A percentile compares a stretch with the other conserved stretches of the same genome.
Conservation (phyloP, 2,888 invertebrate genomes). For the Sinodicranocentrus sp. region DNA sequence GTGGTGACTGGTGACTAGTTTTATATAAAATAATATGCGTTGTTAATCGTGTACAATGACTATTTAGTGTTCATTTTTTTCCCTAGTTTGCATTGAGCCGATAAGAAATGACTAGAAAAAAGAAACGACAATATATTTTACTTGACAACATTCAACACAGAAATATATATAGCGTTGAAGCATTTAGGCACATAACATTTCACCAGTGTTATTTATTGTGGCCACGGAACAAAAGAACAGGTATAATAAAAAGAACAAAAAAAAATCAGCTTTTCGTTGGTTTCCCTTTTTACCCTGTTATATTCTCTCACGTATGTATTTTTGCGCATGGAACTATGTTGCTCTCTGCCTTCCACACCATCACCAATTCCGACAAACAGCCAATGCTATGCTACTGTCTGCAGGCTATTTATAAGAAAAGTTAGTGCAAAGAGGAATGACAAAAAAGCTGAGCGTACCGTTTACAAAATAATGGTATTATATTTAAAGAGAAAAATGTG, state of each 20-base stretch:
- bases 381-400: too few relatives aligned
- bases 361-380: too few relatives aligned
- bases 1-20: conserved; percentile 44
- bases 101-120: conserved; percentile 6
- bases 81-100: conserved; percentile 1
- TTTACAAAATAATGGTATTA: conserved; percentile 7
- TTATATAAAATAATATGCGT: neutral
- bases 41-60: conserved; percentile 33
- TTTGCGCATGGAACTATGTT: neutral
- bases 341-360: neutral
- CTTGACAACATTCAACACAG: neutral
- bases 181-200: conserved; percentile 16
- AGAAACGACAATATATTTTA: conserved; percentile 13
- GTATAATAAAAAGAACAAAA: neutral
- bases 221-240: neutral
- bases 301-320: neutral
- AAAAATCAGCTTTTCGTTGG: conserved; percentile 7
- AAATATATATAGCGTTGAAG: neutral
- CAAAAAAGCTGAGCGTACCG: neutral
- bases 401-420: too few relatives aligned
- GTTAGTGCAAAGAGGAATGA: neutral
- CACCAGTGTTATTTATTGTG: conserved; percentile 20
- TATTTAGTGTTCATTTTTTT: conserved; percentile 13
- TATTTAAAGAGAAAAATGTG: conserved; percentile 19
- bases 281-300: neutral